Percentiles rank a stretch among this genome's conserved stretches.
These are phyloP conservation scores for Bombus waltoni DNA, from an alignment of 1,140 invertebrate genomes.

Conservation along the genomic window DNA sequence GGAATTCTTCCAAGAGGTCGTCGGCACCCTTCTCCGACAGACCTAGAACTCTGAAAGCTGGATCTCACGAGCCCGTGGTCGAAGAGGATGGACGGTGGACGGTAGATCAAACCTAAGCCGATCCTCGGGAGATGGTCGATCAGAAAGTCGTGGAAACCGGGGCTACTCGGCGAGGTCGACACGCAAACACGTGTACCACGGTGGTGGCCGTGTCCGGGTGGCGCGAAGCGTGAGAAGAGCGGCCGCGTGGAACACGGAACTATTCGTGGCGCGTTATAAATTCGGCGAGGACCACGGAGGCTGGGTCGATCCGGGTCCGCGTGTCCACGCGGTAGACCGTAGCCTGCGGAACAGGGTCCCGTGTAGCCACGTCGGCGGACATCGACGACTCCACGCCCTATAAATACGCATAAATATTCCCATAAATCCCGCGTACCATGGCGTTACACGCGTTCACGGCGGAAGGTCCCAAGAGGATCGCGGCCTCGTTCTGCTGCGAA, in stretches of 20 bases:
- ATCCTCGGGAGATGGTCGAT: neutral
- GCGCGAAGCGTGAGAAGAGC: conserved; percentile 43
- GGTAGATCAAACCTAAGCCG: neutral
- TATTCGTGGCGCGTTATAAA: conserved; percentile 48
- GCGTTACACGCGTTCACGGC: conserved; percentile 65
- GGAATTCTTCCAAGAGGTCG: too few species aligned
- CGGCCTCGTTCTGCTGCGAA: neutral
- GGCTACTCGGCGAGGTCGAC: neutral
- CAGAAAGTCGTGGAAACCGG: neutral
- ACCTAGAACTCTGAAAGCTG: too few species aligned
- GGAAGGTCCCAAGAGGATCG: conserved; percentile 7
- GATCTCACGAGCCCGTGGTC: too few species aligned
- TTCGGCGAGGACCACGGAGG: neutral
- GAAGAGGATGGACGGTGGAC: too few species aligned
- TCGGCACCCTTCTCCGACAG: too few species aligned
- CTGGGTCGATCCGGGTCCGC: neutral
- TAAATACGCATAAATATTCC: conserved; percentile 75
- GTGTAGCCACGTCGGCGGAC: conserved; percentile 46
- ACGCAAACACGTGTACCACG: conserved; percentile 21
- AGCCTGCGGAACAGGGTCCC: conserved; percentile 4
- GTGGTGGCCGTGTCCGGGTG: conserved; percentile 35
- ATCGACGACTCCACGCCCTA: conserved; percentile 54
- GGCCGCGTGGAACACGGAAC: conserved; percentile 30
- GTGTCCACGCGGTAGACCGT: conserved; percentile 21
- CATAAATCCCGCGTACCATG: conserved; percentile 70